Evolutionary conservation across 2,797 vertebrate genomes (phyloP).

Genomic region (Anomalospiza imberbis): DNA sequence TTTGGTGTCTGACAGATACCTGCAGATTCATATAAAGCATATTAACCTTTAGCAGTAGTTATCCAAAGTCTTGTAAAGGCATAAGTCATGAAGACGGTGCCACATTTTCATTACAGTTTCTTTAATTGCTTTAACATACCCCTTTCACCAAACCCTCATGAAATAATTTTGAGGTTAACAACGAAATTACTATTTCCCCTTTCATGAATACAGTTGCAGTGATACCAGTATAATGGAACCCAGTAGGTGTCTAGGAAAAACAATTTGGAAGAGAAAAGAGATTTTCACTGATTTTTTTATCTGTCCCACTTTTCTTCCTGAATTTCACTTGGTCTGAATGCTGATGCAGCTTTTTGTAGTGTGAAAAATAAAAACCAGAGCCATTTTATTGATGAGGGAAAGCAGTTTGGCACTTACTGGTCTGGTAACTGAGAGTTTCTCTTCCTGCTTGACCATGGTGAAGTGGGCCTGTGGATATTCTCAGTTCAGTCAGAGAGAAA

Average conservation of each 20-base stretch:
- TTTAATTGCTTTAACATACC: constrained; percentile 45
- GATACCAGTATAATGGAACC: background rate
- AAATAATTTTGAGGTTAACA: constrained; percentile 52
- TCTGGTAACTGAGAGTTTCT: background rate
- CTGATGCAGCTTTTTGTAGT: background rate
- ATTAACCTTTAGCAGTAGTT: constrained; percentile 46
- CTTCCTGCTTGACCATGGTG: background rate
- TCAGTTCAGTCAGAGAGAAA: no score
- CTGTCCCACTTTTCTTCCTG: background rate
- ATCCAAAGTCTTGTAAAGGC: constrained; percentile 31
- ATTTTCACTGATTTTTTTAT: background rate
- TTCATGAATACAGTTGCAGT: background rate
- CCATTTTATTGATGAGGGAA: background rate
- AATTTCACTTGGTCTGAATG: background rate
- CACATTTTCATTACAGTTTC: constrained; percentile 33
- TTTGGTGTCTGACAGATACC: background rate
- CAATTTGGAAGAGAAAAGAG: background rate
- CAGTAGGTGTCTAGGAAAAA: background rate
- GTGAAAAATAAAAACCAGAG: background rate
- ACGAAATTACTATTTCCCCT: constrained; percentile 2
- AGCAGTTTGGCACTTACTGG: background rate
- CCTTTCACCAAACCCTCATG: background rate
- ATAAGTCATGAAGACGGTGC: background rate
- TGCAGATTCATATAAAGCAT: constrained; percentile 15
- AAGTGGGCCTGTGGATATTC: background rate